phyloP scores from a whole-genome alignment of 2,113 vertebrate genomes.

The Semnornis frantzii region DNA sequence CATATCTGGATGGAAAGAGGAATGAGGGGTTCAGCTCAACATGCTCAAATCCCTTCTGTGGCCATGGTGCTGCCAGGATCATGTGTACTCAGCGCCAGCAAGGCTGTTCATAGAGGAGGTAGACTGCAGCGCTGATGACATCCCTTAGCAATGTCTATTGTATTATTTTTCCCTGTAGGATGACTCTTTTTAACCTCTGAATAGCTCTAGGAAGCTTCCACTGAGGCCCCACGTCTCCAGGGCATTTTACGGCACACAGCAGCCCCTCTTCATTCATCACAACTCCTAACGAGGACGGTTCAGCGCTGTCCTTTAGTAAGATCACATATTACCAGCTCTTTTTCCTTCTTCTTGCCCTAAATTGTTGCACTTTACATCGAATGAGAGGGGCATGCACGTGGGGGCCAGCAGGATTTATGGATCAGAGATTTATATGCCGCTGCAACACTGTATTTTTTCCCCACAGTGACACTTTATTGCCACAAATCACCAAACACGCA shows the following conservation, averaged over 20 bases:
- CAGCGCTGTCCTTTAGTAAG: background rate
- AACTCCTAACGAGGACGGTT: background rate
- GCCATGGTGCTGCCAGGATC: background rate
- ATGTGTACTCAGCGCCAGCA: background rate
- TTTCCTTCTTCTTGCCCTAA: slow-evolving; percentile 46
- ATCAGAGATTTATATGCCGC: slow-evolving; percentile 57
- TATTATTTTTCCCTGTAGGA: background rate
- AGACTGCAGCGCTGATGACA: background rate
- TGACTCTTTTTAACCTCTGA: background rate
- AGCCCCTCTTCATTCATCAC: background rate
- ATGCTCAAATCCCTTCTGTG: background rate
- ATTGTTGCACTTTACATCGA: slow-evolving; percentile 30
- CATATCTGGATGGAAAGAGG: background rate
- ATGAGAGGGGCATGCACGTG: background rate
- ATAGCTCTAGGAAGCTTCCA: background rate
- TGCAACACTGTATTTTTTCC: slow-evolving; percentile 43
- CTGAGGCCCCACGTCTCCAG: background rate
- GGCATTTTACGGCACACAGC: background rate
- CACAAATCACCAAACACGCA: slow-evolving; percentile 63
- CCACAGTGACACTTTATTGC: slow-evolving; percentile 64
- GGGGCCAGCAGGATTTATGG: slow-evolving; percentile 40
- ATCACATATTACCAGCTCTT: background rate
- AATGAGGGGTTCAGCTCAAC: rapidly evolving
- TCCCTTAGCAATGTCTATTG: background rate
- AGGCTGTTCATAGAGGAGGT: background rate